Percentiles rank a stretch among this genome's conserved stretches.
Evolutionary conservation across 2,113 vertebrate genomes (phyloP).

Genomic region (Theristicus caerulescens): DNA sequence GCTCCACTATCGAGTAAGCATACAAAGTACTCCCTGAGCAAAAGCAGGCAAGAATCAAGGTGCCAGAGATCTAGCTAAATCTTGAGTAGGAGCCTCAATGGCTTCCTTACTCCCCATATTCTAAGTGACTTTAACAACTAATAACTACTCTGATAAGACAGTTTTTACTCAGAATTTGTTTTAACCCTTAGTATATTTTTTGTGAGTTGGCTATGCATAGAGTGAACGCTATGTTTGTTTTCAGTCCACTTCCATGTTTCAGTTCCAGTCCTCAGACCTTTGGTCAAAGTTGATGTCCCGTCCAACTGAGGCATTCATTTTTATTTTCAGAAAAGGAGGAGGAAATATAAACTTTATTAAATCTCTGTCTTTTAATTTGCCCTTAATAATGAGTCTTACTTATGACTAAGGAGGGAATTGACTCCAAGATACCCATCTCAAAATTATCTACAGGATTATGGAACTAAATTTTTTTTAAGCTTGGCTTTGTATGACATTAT

Average conservation of each 20-base stretch:
- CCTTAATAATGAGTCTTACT: background rate
- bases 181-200: background rate
- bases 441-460: background rate
- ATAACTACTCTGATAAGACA: background rate
- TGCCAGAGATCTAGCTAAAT: background rate
- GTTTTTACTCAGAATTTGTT: background rate
- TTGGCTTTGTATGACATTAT: background rate
- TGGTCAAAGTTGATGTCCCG: background rate
- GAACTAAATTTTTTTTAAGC: background rate
- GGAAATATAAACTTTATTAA: background rate
- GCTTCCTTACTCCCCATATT: background rate
- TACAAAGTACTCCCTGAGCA: background rate
- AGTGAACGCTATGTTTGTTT: background rate
- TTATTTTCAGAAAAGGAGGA: background rate
- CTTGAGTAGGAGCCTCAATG: background rate
- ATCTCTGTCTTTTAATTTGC: background rate
- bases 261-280: background rate
- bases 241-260: background rate
- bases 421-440: background rate
- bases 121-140: background rate
- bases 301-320: background rate
- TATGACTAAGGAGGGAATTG: background rate
- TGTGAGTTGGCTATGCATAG: accelerated
- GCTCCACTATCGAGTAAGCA: background rate
- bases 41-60: background rate